Evolutionary conservation across 2,797 vertebrate genomes (phyloP), one percentile per base, ranked within the genome.

Genomic region (Xenops minutus): DNA sequence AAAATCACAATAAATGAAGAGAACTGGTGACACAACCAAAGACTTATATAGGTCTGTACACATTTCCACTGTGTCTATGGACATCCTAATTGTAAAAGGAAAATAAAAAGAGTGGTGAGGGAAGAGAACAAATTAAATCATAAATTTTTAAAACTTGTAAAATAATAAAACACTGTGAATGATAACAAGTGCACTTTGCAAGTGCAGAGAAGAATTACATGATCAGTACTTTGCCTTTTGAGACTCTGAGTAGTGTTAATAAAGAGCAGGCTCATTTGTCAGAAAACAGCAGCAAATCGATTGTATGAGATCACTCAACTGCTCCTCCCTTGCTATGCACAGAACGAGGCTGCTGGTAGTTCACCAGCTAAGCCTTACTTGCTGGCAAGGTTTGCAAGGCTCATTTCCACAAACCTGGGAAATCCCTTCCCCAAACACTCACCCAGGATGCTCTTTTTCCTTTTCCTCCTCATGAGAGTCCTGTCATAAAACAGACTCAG

Each of bases 251-350:
- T 51, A 85, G 27, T 24, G 36, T 67, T 86, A 89, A 78, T 73
- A 91, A 93, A 92, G 52, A 78, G 18, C 48, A 91, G 37, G 39
- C 13, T 71, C 56, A 80, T 87, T 76, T 73, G 48, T 87, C 75
- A 94, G 54, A 71, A 59, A 89, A 67, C 44, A 82, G 46, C 26
- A 87, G 68, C 11, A 92, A 71, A 91, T 77, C 9, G 6, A 83
- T 76, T 80, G 32, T 14, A 30, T 49, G 29, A 80, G 34, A 39
- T 80, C 72, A 64, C 41, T 92, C 64, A 68, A 64, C 27, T 0
- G 2, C 49, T 83, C 32, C 34, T 89, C 39, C 36, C 48, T 54
- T 83, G 39, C 26, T 56, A 20, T 12, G 3, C 7, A 16, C 41
- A 76, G 34, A 37, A 80, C 13, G 12, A 61, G 39, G 39, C 27